Conservation (phyloP, 2,888 invertebrate species). For the Schizotus pectinicornis region DNA sequence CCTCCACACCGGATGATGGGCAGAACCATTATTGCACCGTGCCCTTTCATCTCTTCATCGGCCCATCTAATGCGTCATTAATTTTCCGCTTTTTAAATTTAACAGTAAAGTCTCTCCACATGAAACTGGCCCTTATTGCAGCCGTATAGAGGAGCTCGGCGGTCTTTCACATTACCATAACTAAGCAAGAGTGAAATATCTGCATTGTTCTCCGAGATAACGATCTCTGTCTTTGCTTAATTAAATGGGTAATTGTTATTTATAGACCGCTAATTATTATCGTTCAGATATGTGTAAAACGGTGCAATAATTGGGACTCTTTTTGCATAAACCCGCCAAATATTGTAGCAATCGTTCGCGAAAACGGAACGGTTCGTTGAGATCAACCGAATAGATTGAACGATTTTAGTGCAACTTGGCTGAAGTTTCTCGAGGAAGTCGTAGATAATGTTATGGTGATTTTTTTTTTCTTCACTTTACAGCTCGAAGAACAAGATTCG, state of each 20-base stretch:
- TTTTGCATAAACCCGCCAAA: no score
- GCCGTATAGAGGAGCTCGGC: slow-evolving; percentile 20
- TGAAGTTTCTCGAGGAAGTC: no score
- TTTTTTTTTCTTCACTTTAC: no score
- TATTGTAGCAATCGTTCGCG: no score
- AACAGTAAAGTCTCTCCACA: slow-evolving; percentile 22
- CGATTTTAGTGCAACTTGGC: no score
- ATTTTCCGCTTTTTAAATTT: slow-evolving; percentile 53
- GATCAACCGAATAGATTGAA: no score
- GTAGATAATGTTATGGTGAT: no score
- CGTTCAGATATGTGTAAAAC: not conserved
- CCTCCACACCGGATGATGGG: no score
- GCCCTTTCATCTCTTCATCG: slow-evolving; percentile 10
- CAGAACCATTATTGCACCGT: no score
- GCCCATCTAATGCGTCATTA: slow-evolving; percentile 45
- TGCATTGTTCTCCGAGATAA: slow-evolving; percentile 53
- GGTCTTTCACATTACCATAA: slow-evolving; percentile 50
- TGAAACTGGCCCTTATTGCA: slow-evolving; percentile 28
- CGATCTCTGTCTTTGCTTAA: slow-evolving; percentile 51
- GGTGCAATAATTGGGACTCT: no score
- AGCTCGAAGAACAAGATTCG: no score
- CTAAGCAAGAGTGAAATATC: slow-evolving; percentile 56
- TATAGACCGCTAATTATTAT: slow-evolving; percentile 39
- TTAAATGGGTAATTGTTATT: slow-evolving; percentile 53
- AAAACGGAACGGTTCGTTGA: no score